Evolutionary conservation across 2,888 invertebrate species (phyloP), one percentile per base, ranked within the genome.

Genomic region (Eutolmus rufibarbis): DNA sequence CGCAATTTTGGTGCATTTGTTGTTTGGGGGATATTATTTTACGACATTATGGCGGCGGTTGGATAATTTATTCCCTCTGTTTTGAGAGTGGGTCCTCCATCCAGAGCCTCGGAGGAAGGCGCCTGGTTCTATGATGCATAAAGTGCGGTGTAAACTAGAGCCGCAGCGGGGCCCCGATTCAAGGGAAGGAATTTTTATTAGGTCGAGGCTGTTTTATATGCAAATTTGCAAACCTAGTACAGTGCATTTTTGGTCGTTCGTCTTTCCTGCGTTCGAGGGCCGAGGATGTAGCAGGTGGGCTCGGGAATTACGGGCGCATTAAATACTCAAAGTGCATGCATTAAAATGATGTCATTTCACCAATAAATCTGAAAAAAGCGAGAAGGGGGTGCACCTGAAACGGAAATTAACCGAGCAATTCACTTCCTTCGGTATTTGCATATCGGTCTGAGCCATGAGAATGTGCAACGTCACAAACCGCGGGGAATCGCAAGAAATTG

Each of bases 391-490:
- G 82, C 82, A 82, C 77, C 56, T 56, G 77, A 28, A 86, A n/a
- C 76, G 56, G 86, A 86, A 77, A 86, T 77, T 56, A 77, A 37
- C 51, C 37, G 12, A 77, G 86, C 74, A 57, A 86, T 86, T 86
- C 86, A 86, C 77, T 86, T 86, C 86, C 86, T 76, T 77, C 23
- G 12, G 9, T 5, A 86, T 86, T 86, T 86, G 86, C 86, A 86
- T 86, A 77, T 46, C 19, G 12, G 34, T 66, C 23, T 40, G 5
- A 51, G 40, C 28, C 28, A 51, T 37, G 40, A 37, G 37, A 82
- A 37, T 78, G 34, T 37, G n/a, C 76, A 31, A 76, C 76, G 74
- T 76, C 74, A 34, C 3, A 34, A 31, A 37, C 12, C 9, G 78
- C 23, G 43, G 78, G 43, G 43, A 28, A 66, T 28, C 66, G 66